These are phyloP conservation scores for Xiphorhynchus elegans DNA, from an alignment of 2,113 vertebrate genomes.

Conservation along the genomic window DNA sequence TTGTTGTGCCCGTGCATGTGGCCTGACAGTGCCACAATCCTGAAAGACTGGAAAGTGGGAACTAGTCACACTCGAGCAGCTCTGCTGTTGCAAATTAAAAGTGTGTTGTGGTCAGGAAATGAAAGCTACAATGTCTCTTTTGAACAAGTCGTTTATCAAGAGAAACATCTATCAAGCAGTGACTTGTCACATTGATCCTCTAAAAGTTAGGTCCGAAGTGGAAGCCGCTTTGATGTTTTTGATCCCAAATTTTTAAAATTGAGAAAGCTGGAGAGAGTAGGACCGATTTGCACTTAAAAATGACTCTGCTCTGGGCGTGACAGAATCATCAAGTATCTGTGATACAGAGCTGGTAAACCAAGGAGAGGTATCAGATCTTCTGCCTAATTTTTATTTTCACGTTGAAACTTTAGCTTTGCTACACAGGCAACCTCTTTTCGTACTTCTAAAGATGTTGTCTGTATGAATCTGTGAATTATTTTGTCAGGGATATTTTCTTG, in stretches of 20 bases:
- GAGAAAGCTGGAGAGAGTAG: conserved; percentile 61
- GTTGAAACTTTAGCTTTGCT: background rate
- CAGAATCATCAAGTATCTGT: conserved; percentile 56
- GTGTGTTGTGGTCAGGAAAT: conserved; percentile 88
- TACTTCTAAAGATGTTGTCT: background rate
- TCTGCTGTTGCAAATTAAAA: conserved; percentile 88
- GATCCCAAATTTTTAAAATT: conserved; percentile 82
- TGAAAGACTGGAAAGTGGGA: conserved; percentile 76
- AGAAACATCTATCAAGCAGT: conserved; percentile 85
- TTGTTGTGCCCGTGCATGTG: conserved; percentile 70
- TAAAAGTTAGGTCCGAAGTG: conserved; percentile 80
- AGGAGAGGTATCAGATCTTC: background rate
- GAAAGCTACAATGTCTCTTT: conserved; percentile 88
- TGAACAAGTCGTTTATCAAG: conserved; percentile 88
- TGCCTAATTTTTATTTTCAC: conserved; percentile 15
- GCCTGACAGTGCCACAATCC: conserved; percentile 69
- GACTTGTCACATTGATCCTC: conserved; percentile 84
- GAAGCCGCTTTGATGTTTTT: conserved; percentile 82
- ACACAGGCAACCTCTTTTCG: background rate
- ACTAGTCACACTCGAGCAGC: conserved; percentile 76
- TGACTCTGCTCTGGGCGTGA: conserved; percentile 9
- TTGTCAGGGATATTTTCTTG: background rate
- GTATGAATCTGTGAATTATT: background rate
- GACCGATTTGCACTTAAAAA: conserved; percentile 65
- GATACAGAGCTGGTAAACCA: conserved; percentile 7